Evolutionary conservation across 2,113 vertebrate genomes (phyloP), one percentile per base, ranked within the genome.

Genomic region (Cryptomyrus ogoouensis): DNA sequence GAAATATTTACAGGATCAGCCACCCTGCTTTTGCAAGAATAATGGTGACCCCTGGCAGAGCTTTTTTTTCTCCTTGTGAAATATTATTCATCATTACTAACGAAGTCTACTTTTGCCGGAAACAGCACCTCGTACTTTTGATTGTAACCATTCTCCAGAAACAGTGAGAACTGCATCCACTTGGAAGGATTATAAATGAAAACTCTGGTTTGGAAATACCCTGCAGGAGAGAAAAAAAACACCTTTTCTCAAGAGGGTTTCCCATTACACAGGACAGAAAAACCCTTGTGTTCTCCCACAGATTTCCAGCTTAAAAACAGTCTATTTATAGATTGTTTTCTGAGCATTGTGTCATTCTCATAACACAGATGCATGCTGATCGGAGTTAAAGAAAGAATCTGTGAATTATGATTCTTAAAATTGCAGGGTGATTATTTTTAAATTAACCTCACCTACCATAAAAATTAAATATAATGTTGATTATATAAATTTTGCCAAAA

Each of bases 1-100:
- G 44, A 86, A 86, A 86, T 31, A 86, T 86, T 86, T 86, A 86
- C 83, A 86, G 44, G 7, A 86, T 86, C 83, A 27, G 44, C 46
- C 13, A 10, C 47, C 47, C 19, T 46, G n/a, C 44, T 50, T 42
- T 77, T n/a, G 50, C 83, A 85, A n/a, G 21, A 49, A 49, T 85
- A 13, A 49, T 8, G 12, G 24, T 17, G 83, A 10, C 5, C 46
- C n/a, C n/a, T 86, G 13, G 83, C 46, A 2, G 47, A 13, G 44
- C 21, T 86, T 50, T 49, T 50, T 49, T 17, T 49, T 15, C 44
- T 49, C 47, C 21, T 19, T 49, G 7, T 86, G 83, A 50, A 86
- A 86, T 49, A 24, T 15, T 44, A 46, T 44, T n/a, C 44, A 24
- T 24, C 24, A n/a, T 15, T 50, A 2, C 35, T 46, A 46, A 70